Evolutionary conservation across 2,113 vertebrate genomes (phyloP).

Genomic region (Rhombomys opimus): DNA sequence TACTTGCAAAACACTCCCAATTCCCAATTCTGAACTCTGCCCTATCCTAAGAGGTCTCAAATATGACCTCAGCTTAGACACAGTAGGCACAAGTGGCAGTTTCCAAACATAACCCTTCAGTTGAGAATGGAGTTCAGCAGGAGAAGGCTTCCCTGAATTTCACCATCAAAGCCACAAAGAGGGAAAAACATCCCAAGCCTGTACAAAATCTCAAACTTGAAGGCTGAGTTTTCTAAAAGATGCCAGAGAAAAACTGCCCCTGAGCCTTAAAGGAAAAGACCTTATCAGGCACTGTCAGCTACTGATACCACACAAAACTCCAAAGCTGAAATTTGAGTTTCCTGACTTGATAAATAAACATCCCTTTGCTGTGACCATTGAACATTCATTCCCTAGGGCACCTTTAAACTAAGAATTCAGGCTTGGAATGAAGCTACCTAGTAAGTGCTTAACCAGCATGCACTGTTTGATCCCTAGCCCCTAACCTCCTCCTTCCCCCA

Average conservation of each 20-base stretch:
- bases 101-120: neutral
- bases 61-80: neutral
- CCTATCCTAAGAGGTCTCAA: neutral
- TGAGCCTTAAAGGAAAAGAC: neutral
- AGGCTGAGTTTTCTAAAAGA: neutral
- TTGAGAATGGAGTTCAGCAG: neutral
- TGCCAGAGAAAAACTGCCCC: neutral
- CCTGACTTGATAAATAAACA: neutral
- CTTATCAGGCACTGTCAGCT: constrained; percentile 29
- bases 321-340: neutral
- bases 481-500: neutral
- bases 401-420: neutral
- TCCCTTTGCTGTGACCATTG: neutral
- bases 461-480: neutral
- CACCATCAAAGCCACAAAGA: neutral
- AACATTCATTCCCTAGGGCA: neutral
- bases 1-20: neutral
- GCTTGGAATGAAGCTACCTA: neutral
- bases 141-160: neutral
- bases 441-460: neutral
- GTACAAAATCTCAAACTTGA: neutral
- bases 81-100: neutral
- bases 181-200: neutral
- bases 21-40: neutral
- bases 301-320: neutral